Conservation (phyloP, 2,888 invertebrate genomes). For the Drosophila mercatorum region DNA sequence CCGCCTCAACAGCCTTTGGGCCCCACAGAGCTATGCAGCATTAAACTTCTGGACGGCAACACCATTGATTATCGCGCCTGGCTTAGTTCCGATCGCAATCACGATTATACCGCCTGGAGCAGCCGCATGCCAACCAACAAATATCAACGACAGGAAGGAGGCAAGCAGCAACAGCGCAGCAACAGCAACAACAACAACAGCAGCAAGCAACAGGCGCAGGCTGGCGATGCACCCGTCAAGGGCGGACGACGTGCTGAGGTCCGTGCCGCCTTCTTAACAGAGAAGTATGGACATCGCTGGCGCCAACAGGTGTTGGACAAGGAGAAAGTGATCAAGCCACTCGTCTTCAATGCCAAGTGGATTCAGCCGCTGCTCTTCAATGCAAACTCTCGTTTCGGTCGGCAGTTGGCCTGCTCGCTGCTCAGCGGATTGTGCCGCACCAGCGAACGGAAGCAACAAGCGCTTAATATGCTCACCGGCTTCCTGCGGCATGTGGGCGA, state of each 20-base stretch:
- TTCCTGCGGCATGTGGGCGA: conserved; percentile 94
- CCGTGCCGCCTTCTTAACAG: conserved; percentile 87
- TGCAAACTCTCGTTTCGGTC: conserved; percentile 93
- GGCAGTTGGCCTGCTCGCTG: conserved; percentile 95
- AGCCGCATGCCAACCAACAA: conserved; percentile 86
- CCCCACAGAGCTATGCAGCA: conserved; percentile 86
- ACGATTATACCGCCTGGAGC: conserved; percentile 90
- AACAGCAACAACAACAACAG: conserved; percentile 14
- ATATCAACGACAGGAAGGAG: conserved; percentile 44
- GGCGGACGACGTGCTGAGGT: conserved; percentile 50
- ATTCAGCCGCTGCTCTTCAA: conserved; percentile 96
- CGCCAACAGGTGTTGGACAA: conserved; percentile 82
- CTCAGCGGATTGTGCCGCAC: conserved; percentile 92
- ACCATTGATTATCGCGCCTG: conserved; percentile 90
- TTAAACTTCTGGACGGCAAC: conserved; percentile 87
- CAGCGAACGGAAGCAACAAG: conserved; percentile 89
- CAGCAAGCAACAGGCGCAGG: conserved; percentile 29
- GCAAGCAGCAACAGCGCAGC: conserved; percentile 56
- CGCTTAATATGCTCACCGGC: conserved; percentile 94
- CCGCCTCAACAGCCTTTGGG: conserved; percentile 73
- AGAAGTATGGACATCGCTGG: conserved; percentile 92
- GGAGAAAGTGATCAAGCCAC: conserved; percentile 83
- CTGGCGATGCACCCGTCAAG: conserved; percentile 29
- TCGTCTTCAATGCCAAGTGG: conserved; percentile 89
- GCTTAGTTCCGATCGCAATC: conserved; percentile 89